These are phyloP conservation scores for Caenorhabditis macrosperma DNA, from an alignment of 2,888 invertebrate species.

Conservation along the genomic window DNA sequence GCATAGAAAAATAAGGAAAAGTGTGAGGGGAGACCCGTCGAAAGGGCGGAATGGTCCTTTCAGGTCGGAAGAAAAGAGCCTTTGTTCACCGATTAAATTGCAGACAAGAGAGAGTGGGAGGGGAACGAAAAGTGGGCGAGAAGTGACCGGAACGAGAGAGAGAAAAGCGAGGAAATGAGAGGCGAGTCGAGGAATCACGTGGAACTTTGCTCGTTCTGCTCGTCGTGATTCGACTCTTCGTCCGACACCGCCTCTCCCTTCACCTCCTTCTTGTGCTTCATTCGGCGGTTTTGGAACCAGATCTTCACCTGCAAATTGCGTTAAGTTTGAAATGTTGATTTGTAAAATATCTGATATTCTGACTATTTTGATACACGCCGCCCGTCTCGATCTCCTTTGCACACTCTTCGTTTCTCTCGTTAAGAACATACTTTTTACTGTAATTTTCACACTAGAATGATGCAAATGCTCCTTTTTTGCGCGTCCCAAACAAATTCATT, in stretches of 20 bases:
- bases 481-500: too few relatives aligned
- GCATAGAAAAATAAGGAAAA: background rate
- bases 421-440: too few relatives aligned
- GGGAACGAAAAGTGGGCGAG: conserved; percentile 5
- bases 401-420: too few relatives aligned
- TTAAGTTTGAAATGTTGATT: background rate
- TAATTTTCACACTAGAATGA: too few relatives aligned
- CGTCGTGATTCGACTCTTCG: conserved; percentile 68
- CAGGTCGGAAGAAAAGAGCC: conserved; percentile 12
- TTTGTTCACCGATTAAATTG: conserved; percentile 40
- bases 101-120: background rate
- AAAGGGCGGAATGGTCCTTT: conserved; percentile 36
- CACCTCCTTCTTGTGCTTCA: conserved; percentile 79
- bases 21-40: conserved; percentile 21
- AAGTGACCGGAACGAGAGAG: conserved; percentile 39
- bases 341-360: too few relatives aligned
- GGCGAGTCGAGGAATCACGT: conserved; percentile 16
- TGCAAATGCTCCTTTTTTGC: too few relatives aligned
- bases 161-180: background rate
- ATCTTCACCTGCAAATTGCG: conserved; percentile 76
- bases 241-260: conserved; percentile 74
- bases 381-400: background rate
- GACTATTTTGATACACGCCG: too few relatives aligned
- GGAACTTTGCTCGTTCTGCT: conserved; percentile 55
- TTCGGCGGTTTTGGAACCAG: conserved; percentile 80